phyloP scores from a whole-genome alignment of 2,113 vertebrate genomes.

The Ophiodon elongatus region DNA sequence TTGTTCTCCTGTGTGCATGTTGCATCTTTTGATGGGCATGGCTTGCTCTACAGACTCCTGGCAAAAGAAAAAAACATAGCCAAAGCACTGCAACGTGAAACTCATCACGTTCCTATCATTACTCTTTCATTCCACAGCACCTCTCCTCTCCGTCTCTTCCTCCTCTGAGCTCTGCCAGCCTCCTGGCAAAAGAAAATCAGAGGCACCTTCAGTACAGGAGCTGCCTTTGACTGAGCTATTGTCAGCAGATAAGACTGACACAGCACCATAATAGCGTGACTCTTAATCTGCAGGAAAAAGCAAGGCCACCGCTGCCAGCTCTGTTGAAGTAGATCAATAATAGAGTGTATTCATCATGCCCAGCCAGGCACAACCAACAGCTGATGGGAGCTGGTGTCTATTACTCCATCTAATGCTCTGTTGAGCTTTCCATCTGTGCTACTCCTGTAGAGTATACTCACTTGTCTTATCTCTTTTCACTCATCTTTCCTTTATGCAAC shows the following conservation, averaged over 20 bases:
- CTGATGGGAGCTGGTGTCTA: constrained; percentile 30
- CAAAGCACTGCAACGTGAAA: constrained; percentile 22
- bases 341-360: constrained; percentile 48
- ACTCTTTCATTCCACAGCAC: constrained; percentile 3
- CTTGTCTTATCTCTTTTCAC: background rate
- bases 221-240: constrained; percentile 13
- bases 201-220: background rate
- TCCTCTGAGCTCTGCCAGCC: background rate
- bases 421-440: background rate
- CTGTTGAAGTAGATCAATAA: constrained; percentile 62
- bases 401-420: constrained; percentile 33
- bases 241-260: constrained; percentile 12
- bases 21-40: background rate
- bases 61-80: constrained; percentile 18
- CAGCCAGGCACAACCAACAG: constrained; percentile 51
- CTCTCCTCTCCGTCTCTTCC: background rate
- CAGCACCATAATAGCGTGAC: constrained; percentile 23
- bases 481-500: background rate
- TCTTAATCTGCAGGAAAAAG: constrained; percentile 50
- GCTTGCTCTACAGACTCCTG: constrained; percentile 9
- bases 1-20: constrained; percentile 33
- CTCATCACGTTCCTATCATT: constrained; percentile 1
- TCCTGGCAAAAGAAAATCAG: constrained; percentile 1
- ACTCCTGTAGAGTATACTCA: background rate
- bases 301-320: constrained; percentile 23